Base-by-base conservation (phyloP, 2,797 vertebrate genomes). In the Premnoplex brunnescens region DNA sequence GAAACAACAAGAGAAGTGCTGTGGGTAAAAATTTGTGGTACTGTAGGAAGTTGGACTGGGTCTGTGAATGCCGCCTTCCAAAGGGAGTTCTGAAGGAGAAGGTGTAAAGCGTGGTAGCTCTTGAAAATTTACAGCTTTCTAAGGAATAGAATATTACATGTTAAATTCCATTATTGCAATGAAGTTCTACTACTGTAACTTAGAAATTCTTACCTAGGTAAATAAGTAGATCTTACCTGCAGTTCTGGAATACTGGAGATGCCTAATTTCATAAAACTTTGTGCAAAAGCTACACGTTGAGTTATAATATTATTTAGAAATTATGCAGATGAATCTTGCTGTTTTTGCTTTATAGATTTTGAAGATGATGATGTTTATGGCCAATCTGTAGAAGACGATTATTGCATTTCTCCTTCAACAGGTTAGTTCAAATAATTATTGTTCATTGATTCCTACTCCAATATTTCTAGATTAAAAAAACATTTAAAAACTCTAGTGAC, bases 401-500 rank as follows among this genome's bases (percentile, higher is more conserved):
- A 98, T 96, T 99, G 99, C 94, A 99, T 99, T 98, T 99, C 99
- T 41, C 99, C 99, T 94, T 99, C 99, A 96, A 99, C 99, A 98
- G 99, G 99, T 99, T 96, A 92, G 98, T 98, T 93, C 66, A 67
- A 27, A 41, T 62, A 14, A 54, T 88, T 91, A 13, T 34, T 81
- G 41, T 55, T 36, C 39, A 17, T 48, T 77, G 30, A 64, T 58
- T 60, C 24, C 27, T 77, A 20, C 26, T 88, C 30, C 32, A 8
- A 32, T 87, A 62, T 10, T 88, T 72, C 6, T 30, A 11, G 34
- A 64, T 46, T 27, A 72, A 64, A 88, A 26, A 7, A n/a, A 2
- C 41, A 14, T 58, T 52, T 49, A 30, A 75, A 91, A 86, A 14
- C 23, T 51, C 20, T 51, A 32, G 8, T 44, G 44, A 44, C 51